Conservation (phyloP, 2,797 vertebrate species). For the Carcharodon carcharias region DNA sequence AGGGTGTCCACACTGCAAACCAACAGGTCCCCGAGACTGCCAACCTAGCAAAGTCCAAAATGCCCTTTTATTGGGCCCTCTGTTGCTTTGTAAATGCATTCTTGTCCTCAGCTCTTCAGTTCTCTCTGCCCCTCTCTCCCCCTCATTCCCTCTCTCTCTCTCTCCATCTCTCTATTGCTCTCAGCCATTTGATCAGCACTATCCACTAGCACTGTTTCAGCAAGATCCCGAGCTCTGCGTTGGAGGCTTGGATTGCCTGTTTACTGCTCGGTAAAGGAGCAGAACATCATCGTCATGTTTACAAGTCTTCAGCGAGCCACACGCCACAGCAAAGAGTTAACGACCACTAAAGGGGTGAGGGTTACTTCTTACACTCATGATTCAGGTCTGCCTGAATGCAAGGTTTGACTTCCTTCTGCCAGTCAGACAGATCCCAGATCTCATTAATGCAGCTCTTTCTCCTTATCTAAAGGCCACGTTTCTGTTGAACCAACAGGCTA, state of each 20-base stretch:
- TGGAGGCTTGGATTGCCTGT: neutral
- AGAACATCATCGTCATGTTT: neutral
- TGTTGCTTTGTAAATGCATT: too few species aligned
- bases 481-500: neutral
- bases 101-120: neutral
- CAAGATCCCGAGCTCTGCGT: neutral
- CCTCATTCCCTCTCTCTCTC: too few species aligned
- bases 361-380: neutral
- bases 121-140: neutral
- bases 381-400: neutral
- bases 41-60: neutral
- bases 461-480: neutral
- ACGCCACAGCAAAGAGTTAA: neutral
- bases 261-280: neutral
- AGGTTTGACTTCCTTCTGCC: neutral
- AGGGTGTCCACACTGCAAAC: neutral
- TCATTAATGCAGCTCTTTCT: neutral
- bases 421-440: neutral
- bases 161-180: neutral
- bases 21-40: neutral
- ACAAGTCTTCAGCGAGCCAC: neutral
- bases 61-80: neutral
- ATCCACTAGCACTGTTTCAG: neutral
- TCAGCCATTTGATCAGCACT: neutral
- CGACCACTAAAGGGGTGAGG: neutral